Percentiles rank a stretch among this genome's conserved stretches.
Conservation (phyloP, 1,140 invertebrate genomes). For the Zelostemma sp. region DNA sequence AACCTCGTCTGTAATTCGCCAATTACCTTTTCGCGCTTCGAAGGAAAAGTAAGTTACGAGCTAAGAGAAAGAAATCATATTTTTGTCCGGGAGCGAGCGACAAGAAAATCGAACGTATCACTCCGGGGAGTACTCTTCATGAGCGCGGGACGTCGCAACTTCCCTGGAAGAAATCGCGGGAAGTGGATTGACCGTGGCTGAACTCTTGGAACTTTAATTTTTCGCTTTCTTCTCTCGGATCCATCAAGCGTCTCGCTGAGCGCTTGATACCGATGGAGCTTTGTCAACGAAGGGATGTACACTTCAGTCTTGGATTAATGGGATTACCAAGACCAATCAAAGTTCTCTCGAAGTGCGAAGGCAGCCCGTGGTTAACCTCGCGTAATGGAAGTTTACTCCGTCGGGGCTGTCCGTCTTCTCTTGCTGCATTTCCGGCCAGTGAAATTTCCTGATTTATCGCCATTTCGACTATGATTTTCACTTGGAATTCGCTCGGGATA, state of each 20-base stretch:
- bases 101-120: conserved; percentile 40
- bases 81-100: conserved; percentile 10
- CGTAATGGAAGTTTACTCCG: conserved; percentile 65
- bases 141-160: conserved; percentile 7
- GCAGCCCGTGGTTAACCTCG: conserved; percentile 63
- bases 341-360: conserved; percentile 62
- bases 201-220: conserved; percentile 31
- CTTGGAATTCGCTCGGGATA: background rate
- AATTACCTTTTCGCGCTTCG: too few species aligned
- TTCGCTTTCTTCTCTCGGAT: conserved; percentile 4
- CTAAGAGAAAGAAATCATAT: too few species aligned
- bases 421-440: background rate
- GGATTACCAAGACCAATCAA: conserved; percentile 65
- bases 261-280: background rate
- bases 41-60: too few species aligned
- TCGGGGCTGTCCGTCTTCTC: conserved; percentile 45
- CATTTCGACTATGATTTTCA: background rate
- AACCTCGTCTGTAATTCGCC: too few species aligned
- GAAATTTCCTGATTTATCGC: conserved; percentile 8
- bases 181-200: conserved; percentile 1
- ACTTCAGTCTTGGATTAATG: conserved; percentile 57
- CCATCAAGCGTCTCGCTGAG: background rate
- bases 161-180: conserved; percentile 5
- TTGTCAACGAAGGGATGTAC: conserved; percentile 10
- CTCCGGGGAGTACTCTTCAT: conserved; percentile 33